These are phyloP conservation scores for Eubasilissa regina DNA, from an alignment of 1,140 invertebrate genomes.

Conservation along the genomic window DNA sequence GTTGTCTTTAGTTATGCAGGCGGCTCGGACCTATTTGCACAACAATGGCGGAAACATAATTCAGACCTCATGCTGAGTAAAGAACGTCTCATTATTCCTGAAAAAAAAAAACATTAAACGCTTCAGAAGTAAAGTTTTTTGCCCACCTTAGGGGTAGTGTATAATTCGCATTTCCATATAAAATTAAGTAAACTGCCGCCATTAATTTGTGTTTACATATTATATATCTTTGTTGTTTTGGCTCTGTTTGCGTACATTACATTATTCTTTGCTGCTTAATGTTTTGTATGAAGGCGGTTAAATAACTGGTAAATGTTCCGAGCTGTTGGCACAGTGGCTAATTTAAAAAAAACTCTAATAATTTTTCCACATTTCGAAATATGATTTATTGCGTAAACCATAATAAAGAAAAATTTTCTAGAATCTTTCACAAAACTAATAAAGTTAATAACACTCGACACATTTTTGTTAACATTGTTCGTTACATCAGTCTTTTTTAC, in stretches of 20 bases:
- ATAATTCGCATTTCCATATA: slow-evolving; percentile 42
- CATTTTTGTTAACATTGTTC: no score
- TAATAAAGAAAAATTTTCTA: no score
- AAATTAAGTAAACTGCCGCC: slow-evolving; percentile 40
- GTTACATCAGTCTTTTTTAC: no score
- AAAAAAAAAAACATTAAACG: slow-evolving; percentile 18
- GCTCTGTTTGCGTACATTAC: slow-evolving; percentile 30
- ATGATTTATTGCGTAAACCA: no score
- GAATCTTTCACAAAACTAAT: no score
- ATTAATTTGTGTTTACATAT: slow-evolving; percentile 38
- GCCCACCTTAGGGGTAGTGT: slow-evolving; percentile 16
- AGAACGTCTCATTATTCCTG: slow-evolving; percentile 7
- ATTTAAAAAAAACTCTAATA: neutral
- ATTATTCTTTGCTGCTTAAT: slow-evolving; percentile 25
- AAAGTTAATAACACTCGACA: no score
- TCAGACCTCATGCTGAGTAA: slow-evolving; percentile 1
- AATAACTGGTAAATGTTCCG: neutral
- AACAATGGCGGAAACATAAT: slow-evolving; percentile 17
- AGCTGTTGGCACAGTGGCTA: neutral
- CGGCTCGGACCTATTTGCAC: slow-evolving; percentile 23
- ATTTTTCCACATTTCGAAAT: neutral
- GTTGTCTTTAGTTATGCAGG: slow-evolving; percentile 24
- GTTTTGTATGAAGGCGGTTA: neutral
- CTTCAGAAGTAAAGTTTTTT: neutral
- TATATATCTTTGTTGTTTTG: slow-evolving; percentile 15